phyloP scores from a whole-genome alignment of 2,888 invertebrate species.

The Lepidocyrtinus sp. region DNA sequence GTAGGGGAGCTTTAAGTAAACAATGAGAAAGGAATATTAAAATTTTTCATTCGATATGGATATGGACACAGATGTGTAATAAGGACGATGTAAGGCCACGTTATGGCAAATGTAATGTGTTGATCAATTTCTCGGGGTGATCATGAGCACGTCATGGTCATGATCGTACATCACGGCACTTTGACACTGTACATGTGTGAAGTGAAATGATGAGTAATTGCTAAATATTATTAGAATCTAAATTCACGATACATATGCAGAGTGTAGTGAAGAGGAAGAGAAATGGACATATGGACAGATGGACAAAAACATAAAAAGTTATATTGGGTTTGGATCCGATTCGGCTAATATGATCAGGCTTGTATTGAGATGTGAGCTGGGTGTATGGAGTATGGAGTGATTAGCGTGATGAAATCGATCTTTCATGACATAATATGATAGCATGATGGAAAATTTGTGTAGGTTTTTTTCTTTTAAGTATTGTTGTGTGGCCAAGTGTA shows the following conservation, averaged over 20 bases:
- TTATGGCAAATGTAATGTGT: background rate
- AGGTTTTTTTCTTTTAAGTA: constrained; percentile 22
- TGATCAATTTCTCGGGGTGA: constrained; percentile 2
- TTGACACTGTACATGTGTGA: constrained; percentile 38
- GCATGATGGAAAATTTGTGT: constrained; percentile 49
- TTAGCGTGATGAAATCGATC: constrained; percentile 59
- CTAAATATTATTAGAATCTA: constrained; percentile 5
- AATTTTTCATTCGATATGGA: constrained; percentile 18
- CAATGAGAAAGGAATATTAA: background rate
- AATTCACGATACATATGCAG: background rate
- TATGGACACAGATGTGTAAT: constrained; percentile 41
- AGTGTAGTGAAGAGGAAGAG: constrained; percentile 12
- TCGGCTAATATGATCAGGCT: constrained; percentile 10
- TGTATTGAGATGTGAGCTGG: constrained; percentile 19
- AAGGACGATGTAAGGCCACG: constrained; percentile 18
- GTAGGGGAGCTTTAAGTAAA: background rate
- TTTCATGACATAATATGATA: constrained; percentile 39
- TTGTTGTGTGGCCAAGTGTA: constrained; percentile 34
- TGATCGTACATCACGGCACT: too few relatives aligned
- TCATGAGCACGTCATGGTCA: background rate
- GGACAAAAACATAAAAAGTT: constrained; percentile 10
- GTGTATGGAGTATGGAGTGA: constrained; percentile 26
- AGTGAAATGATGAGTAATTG: constrained; percentile 58
- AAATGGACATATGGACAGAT: constrained; percentile 29
- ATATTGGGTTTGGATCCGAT: background rate